A percentile compares a stretch with the other conserved stretches of the same genome.
Evolutionary conservation across 2,113 vertebrate species (phyloP).

Genomic region (Eira barbara): DNA sequence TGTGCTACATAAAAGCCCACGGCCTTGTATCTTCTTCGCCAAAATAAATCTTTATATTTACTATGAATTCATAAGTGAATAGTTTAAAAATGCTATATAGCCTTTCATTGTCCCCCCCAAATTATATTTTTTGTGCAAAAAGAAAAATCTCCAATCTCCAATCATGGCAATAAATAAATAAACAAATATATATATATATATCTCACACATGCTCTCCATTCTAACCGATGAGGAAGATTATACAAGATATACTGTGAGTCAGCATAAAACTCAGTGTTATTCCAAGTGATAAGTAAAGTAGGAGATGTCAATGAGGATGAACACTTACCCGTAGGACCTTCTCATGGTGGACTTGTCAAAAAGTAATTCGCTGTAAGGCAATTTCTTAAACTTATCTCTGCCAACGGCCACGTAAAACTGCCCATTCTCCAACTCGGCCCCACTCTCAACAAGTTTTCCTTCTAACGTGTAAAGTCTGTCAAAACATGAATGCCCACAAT

Average conservation of each 20-base stretch:
- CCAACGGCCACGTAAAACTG: conserved; percentile 97
- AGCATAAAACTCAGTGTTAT: neutral
- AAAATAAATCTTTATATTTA: neutral
- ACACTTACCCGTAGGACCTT: conserved; percentile 88
- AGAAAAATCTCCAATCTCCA: neutral
- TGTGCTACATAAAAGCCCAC: neutral
- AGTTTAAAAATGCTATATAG: neutral
- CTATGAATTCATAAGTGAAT: neutral
- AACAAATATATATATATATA: neutral
- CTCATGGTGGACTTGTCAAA: conserved; percentile 88
- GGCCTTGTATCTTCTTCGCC: neutral
- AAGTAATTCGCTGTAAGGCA: conserved; percentile 90
- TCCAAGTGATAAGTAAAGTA: neutral
- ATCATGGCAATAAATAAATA: neutral
- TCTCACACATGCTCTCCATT: neutral
- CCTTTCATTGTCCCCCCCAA: neutral
- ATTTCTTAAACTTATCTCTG: conserved; percentile 94
- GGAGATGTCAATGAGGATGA: neutral
- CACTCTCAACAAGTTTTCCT: conserved; percentile 89
- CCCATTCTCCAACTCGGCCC: conserved; percentile 91
- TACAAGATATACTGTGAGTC: neutral
- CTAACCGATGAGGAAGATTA: neutral
- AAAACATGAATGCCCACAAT: conserved; percentile 57
- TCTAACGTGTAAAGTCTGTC: conserved; percentile 92
- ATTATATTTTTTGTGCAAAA: neutral